A percentile compares a stretch with the other conserved stretches of the same genome.
Conservation (phyloP, 2,113 vertebrate species). For the Nothoprocta perdicaria region DNA sequence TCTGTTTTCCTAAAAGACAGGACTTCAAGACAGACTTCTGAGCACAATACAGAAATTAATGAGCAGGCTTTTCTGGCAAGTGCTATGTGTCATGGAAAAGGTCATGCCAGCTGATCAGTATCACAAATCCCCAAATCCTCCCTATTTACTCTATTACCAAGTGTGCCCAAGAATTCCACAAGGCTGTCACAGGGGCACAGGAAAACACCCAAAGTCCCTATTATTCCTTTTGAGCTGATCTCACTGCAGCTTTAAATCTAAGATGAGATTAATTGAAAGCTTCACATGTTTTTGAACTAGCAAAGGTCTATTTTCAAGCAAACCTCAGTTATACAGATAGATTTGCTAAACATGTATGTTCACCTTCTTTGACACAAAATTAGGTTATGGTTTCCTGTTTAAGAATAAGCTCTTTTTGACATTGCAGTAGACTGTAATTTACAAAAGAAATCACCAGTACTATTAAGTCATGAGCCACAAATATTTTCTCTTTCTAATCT, state of each 20-base stretch:
- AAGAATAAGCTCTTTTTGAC: neutral
- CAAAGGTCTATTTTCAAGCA: neutral
- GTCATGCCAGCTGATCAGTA: neutral
- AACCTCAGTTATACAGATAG: neutral
- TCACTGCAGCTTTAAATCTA: neutral
- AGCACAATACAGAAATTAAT: neutral
- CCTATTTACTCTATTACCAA: neutral
- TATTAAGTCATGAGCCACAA: neutral
- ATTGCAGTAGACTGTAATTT: neutral
- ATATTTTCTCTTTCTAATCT: neutral
- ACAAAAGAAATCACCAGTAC: neutral
- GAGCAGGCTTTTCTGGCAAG: neutral
- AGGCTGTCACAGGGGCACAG: neutral
- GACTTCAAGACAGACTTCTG: neutral
- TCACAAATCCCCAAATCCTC: neutral
- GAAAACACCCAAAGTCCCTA: fast-evolving
- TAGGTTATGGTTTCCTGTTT: neutral
- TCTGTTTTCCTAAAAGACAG: conserved; percentile 33
- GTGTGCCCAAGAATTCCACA: neutral
- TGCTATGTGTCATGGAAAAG: neutral
- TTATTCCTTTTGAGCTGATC: neutral
- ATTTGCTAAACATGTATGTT: neutral
- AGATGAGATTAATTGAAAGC: neutral
- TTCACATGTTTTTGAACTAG: neutral
- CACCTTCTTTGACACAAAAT: neutral